phyloP scores from a whole-genome alignment of 2,797 vertebrate genomes.

The Oreochromis grahami region DNA sequence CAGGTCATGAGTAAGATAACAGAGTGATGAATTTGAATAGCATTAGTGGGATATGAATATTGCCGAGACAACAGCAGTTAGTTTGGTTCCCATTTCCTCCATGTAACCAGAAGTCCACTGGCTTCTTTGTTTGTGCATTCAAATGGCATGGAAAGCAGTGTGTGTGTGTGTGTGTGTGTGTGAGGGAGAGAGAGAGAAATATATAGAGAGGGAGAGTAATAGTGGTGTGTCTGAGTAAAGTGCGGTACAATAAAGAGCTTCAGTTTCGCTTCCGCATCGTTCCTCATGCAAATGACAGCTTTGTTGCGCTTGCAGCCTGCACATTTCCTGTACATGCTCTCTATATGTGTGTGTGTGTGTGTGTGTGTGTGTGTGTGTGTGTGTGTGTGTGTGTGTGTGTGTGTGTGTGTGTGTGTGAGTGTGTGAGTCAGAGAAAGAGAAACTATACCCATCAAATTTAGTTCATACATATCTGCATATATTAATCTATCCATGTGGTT shows the following conservation, averaged over 20 bases:
- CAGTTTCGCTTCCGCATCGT: conserved; percentile 53
- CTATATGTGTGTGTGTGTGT: not conserved
- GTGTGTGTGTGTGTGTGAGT: not conserved
- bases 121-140: conserved; percentile 60
- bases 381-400: not conserved
- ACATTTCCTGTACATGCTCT: conserved; percentile 49
- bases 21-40: conserved; percentile 62
- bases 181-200: not conserved
- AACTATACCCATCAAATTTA: not conserved
- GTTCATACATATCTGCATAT: not conserved
- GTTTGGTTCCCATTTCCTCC: conserved; percentile 60
- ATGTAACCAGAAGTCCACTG: conserved; percentile 44
- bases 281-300: conserved; percentile 55
- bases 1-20: conserved; percentile 58
- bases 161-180: not conserved
- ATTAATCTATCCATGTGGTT: not conserved
- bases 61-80: conserved; percentile 45
- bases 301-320: conserved; percentile 51
- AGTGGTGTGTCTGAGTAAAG: not conserved
- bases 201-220: not conserved
- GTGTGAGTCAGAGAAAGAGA: not conserved
- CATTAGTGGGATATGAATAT: conserved; percentile 43
- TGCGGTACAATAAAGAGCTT: conserved; percentile 25
- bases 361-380: not conserved
- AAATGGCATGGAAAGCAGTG: conserved; percentile 70